These are phyloP conservation scores for Bombyx mori DNA, from an alignment of 1,140 invertebrate species.

Conservation along the genomic window DNA sequence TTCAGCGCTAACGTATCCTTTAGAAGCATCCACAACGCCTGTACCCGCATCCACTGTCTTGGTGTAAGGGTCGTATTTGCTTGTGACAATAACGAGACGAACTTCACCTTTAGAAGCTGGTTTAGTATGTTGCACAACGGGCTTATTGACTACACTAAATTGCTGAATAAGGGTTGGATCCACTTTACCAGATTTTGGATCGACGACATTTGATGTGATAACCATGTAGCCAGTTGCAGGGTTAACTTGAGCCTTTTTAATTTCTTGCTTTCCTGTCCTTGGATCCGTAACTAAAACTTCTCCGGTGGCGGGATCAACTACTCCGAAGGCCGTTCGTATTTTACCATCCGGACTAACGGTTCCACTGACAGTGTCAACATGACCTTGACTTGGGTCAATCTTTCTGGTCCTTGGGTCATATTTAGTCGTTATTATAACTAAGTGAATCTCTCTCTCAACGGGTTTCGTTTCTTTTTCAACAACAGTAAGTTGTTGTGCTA, in stretches of 20 bases:
- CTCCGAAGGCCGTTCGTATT: slow-evolving; percentile 71
- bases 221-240: slow-evolving; percentile 72
- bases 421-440: slow-evolving; percentile 72
- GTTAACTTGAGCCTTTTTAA: slow-evolving; percentile 71
- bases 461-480: slow-evolving; percentile 66
- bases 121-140: slow-evolving; percentile 64
- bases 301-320: slow-evolving; percentile 70
- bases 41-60: slow-evolving; percentile 71
- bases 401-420: slow-evolving; percentile 72
- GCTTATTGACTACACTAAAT: slow-evolving; percentile 70
- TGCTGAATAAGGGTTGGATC: slow-evolving; percentile 74
- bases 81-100: slow-evolving; percentile 73
- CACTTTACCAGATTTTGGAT: slow-evolving; percentile 75
- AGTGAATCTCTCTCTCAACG: slow-evolving; percentile 51
- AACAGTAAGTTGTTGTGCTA: slow-evolving; percentile 71
- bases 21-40: slow-evolving; percentile 69
- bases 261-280: slow-evolving; percentile 65
- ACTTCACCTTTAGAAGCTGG: slow-evolving; percentile 65
- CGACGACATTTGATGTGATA: slow-evolving; percentile 72
- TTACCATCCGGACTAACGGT: slow-evolving; percentile 65
- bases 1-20: slow-evolving; percentile 71
- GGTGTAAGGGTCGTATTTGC: slow-evolving; percentile 71
- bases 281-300: slow-evolving; percentile 71
- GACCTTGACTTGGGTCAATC: slow-evolving; percentile 72
- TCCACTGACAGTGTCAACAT: slow-evolving; percentile 72